Base-by-base conservation (phyloP, 2,888 invertebrate species). In the Trisateles emortualis region DNA sequence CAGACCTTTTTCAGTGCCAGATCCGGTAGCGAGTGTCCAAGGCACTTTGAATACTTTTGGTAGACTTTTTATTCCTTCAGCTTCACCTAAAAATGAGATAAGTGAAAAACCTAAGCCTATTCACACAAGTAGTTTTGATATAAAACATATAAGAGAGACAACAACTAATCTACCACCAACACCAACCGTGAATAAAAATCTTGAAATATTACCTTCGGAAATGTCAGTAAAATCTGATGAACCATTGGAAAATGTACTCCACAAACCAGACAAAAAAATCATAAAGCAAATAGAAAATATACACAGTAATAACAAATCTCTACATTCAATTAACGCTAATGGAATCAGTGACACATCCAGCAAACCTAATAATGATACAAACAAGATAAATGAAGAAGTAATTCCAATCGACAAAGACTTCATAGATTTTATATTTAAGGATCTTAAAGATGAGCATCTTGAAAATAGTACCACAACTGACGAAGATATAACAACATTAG, bases 371-470 rank as follows among this genome's bases (percentile, higher is more conserved):
- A 33, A 33, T 33, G 33, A 33, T 2, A 11, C 22, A 29, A 24
- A 13, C 11, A 41, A 30, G 0, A 49, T 36, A 26, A 10, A 16
- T 22, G 32, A 36, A 2, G 17, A 47, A 30, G 8, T 17, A 10
- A 3, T n/a, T 0, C 14, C 40, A 32, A 6, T 59, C 13, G 61
- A 69, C 30, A 24, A 60, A 44, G 10, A 54, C 1, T 29, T 60
- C 2, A 10, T 62, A 5, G 45, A 72, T 5, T 22, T 49, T 17
- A 59, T 72, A 47, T 69, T 70, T 16, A 55, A 44, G 24, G 14
- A 52, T 33, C 1, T 22, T 35, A 50, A 29, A 4, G 32, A 53
- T 29, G 16, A 51, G 26, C 22, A 45, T 30, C 26, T 11, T 22
- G 38, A 22, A 3, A 5, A 22, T 22, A 22, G 2, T 5, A 53